phyloP scores from a whole-genome alignment of 2,888 invertebrate genomes.

The Eupithecia tripunctaria region DNA sequence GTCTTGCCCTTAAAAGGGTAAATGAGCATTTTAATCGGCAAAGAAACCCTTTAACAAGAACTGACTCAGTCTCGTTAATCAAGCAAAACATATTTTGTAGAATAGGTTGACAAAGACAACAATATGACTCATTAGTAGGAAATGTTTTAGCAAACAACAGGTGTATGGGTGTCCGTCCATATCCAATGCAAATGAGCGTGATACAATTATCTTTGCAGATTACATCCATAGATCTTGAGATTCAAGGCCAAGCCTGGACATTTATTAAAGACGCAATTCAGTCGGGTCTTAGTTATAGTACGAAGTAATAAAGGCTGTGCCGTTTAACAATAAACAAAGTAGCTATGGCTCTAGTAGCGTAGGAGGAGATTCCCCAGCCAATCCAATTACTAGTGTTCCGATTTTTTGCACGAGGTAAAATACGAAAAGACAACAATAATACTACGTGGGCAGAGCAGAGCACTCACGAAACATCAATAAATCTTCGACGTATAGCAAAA shows the following conservation, averaged over 20 bases:
- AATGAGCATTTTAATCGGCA: slow-evolving; percentile 69
- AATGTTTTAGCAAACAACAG: slow-evolving; percentile 68
- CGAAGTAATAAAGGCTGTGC: slow-evolving; percentile 48
- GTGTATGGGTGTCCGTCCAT: slow-evolving; percentile 58
- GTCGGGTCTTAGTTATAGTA: slow-evolving; percentile 40
- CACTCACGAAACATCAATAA: slow-evolving; percentile 60
- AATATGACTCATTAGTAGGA: slow-evolving; percentile 68
- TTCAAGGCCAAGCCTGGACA: slow-evolving; percentile 39
- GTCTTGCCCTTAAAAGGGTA: slow-evolving; percentile 69
- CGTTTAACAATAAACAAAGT: slow-evolving; percentile 70
- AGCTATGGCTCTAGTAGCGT: slow-evolving; percentile 65
- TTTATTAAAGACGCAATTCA: slow-evolving; percentile 43
- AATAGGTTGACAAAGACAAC: slow-evolving; percentile 58
- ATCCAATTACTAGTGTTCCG: slow-evolving; percentile 72
- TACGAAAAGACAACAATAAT: slow-evolving; percentile 64
- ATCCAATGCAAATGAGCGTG: slow-evolving; percentile 62
- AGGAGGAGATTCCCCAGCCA: slow-evolving; percentile 75
- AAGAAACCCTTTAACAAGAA: slow-evolving; percentile 67
- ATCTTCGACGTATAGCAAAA: slow-evolving; percentile 52
- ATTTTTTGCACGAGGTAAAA: slow-evolving; percentile 69
- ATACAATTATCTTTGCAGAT: slow-evolving; percentile 66
- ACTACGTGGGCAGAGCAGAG: slow-evolving; percentile 65
- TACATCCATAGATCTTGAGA: slow-evolving; percentile 46
- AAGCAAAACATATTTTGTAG: slow-evolving; percentile 64
- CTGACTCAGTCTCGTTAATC: slow-evolving; percentile 69